Base-by-base conservation (phyloP, 2,888 invertebrate species). In the Cepaea hortensis region DNA sequence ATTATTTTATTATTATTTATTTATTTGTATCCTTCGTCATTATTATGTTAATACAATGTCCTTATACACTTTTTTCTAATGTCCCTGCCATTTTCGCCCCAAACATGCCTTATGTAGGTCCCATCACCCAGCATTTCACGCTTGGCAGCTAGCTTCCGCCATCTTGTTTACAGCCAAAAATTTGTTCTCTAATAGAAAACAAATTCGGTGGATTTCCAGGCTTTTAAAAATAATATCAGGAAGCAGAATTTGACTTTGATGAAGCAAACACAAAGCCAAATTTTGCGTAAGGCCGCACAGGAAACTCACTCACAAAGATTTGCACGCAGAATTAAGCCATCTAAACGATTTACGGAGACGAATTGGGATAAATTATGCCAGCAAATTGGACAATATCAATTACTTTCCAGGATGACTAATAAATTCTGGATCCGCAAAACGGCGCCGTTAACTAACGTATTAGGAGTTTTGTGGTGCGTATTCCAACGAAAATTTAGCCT, bases 311-410 rank as follows among this genome's bases (percentile, higher is more conserved):
- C 72, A 61, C 62, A 75, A 80, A 76, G 75, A 81, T 86, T 82
- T 77, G 82, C 70, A 65, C 65, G 61, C 55, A 15, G 23, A 86
- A 86, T 82, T 75, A 82, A 76, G 77, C 82, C 75, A 23, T 46
- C 65, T 86, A 86, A 86, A 62, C 68, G 15, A 48, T 62, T 86
- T 86, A 86, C 46, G 73, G 65, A 68, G 70, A 55, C 79, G 76
- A 79, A 62, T 35, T 72, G 83, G 83, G 65, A 90, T 91, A 91
- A 91, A 92, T 92, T 91, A 91, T 90, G 90, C 90, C 88, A 85
- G 90, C 89, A 91, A 91, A 91, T 89, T 90, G 83, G 79, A 83
- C 86, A 83, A 83, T 86, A 86, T 86, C 86, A 86, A 83, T 86
- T 86, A 83, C 82, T 83, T 86, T 86, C 79, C 50, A 61, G 50